Evolutionary conservation across 2,113 vertebrate genomes (phyloP).

Genomic region (Melozone crissalis): DNA sequence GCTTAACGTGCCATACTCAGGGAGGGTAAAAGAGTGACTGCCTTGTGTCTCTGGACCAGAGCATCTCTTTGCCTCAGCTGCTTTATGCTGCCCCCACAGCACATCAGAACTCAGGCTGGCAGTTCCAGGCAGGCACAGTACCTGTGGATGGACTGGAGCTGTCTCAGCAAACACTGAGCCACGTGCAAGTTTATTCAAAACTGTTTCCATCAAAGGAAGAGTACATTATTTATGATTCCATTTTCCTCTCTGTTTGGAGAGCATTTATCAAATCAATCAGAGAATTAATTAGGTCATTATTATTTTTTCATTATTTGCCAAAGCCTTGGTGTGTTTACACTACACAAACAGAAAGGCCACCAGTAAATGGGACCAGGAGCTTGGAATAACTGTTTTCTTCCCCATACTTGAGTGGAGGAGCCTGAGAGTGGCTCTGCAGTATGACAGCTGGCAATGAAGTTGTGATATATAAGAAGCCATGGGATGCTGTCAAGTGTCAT

Average conservation of each 20-base stretch:
- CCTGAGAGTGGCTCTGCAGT: neutral
- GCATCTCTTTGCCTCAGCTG: neutral
- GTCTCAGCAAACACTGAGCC: neutral
- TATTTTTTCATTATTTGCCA: constrained; percentile 46
- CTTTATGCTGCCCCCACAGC: neutral
- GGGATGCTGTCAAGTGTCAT: neutral
- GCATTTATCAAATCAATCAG: constrained; percentile 46
- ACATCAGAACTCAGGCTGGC: fast-evolving
- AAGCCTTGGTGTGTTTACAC: neutral
- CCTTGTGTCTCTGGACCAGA: neutral
- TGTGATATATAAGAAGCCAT: neutral
- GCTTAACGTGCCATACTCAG: fast-evolving
- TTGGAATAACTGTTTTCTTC: neutral
- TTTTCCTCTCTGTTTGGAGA: constrained; percentile 46
- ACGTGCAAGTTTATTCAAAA: neutral
- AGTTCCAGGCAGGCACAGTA: neutral
- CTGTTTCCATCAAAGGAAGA: neutral
- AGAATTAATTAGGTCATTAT: constrained; percentile 38
- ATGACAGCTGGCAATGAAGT: neutral
- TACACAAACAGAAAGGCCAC: neutral
- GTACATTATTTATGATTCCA: constrained; percentile 48
- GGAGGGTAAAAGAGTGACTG: neutral
- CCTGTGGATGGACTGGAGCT: neutral
- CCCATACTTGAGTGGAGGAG: neutral
- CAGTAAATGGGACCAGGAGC: neutral